Evolutionary conservation across 2,888 invertebrate genomes (phyloP), one percentile per base, ranked within the genome.

Genomic region (Holacanthella duospinosa): DNA sequence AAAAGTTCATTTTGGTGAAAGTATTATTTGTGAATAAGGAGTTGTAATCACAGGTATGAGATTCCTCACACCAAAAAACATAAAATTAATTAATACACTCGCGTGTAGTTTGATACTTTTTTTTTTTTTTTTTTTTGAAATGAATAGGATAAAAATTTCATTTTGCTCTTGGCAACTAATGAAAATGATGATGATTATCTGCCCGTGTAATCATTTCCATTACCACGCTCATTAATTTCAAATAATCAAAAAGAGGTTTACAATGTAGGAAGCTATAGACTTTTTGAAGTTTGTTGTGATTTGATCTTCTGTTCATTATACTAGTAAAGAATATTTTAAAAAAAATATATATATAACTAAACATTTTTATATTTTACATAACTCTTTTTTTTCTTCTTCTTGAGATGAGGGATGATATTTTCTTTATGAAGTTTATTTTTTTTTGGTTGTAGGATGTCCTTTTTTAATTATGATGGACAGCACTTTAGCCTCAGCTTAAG

Each of bases 201-300:
- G n/a, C 48, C 48, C 48, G 21, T 48, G 48, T 48, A 48, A 48
- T 48, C 48, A 48, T 48, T 48, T 48, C 48, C 48, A 48, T 48
- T 48, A 48, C 48, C 21, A 48, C 48, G 48, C 48, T 48, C 48
- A 48, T 48, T 48, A 48, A 48, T 48, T 48, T 48, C 48, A 21
- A 21, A 48, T 48, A 48, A 48, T 48, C 48, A 48, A 48, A 48
- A 21, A 16, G 36, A 48, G 48, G n/a, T n/a, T n/a, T n/a, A n/a
- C n/a, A n/a, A n/a, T n/a, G n/a, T n/a, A n/a, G n/a, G n/a, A n/a
- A n/a, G n/a, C n/a, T n/a, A n/a, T n/a, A n/a, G n/a, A n/a, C n/a
- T 9, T 21, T 21, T n/a, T n/a, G 21, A 16, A 16, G 4, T 21
- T 16, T 4, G 16, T 48, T 21, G 21, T 4, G 48, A n/a, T 48